Evolutionary conservation across 2,797 vertebrate species (phyloP).

Genomic region (Leptodactylus fallax): DNA sequence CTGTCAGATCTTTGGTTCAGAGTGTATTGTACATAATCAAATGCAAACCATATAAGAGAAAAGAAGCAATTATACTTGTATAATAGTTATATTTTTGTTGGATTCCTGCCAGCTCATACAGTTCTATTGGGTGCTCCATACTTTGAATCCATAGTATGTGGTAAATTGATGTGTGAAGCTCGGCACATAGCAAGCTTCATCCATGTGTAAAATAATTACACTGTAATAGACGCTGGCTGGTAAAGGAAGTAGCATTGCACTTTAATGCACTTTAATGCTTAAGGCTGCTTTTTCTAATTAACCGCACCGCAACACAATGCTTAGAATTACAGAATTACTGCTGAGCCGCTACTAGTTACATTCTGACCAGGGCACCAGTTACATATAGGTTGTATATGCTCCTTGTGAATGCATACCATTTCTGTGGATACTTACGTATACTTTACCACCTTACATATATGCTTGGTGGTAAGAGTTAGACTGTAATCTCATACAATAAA

Average conservation of each 20-base stretch:
- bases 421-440: not conserved
- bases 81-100: not conserved
- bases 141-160: not conserved
- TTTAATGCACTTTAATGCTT: slow-evolving; percentile 26
- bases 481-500: too few species aligned
- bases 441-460: not conserved
- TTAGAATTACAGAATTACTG: slow-evolving; percentile 26
- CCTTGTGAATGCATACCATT: not conserved
- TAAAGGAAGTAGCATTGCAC: not conserved
- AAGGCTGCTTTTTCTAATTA: slow-evolving; percentile 34
- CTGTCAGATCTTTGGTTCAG: not conserved
- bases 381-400: not conserved
- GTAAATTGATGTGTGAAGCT: slow-evolving; percentile 24
- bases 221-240: slow-evolving; percentile 5
- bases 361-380: slow-evolving; percentile 5
- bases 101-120: not conserved
- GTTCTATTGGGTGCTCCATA: slow-evolving; percentile 6
- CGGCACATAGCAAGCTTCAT: slow-evolving; percentile 15
- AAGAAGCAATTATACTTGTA: not conserved
- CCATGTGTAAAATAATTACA: slow-evolving; percentile 23
- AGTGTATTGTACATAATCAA: not conserved
- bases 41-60: not conserved
- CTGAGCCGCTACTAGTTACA: slow-evolving; percentile 8
- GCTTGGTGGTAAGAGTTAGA: not conserved
- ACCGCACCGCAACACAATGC: slow-evolving; percentile 11